Evolutionary conservation across 2,113 vertebrate genomes (phyloP), one percentile per base, ranked within the genome.

Genomic region (Xenopus laevis): DNA sequence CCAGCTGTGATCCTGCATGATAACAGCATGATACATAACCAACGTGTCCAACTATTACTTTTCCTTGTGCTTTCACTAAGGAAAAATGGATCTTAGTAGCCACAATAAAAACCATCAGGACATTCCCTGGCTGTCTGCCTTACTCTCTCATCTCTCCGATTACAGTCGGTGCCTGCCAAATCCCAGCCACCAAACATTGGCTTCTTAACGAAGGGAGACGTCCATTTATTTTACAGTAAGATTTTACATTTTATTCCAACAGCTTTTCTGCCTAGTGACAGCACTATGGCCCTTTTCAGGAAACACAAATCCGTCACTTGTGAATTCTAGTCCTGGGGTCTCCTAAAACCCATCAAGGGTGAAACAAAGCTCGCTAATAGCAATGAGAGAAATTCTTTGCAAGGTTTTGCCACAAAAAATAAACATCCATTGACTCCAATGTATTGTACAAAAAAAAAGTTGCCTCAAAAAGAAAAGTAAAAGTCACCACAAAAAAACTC

Each of bases 111-210:
- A 77, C 30, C 74, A 64, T 47, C 40, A 57, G 59, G 50, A 77
- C 74, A 64, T 76, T 77, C 64, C 66, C 20, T 64, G 74, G 74
- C 74, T 40, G 62, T 23, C 66, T 64, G 58, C 66, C 67, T 74
- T 45, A 12, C 21, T 68, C 21, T 27, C 55, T 76, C 57, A 68
- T 55, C 65, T 60, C 58, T 69, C 59, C 64, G 60, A 40, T 70
- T 77, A 77, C 74, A 63, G 40, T 30, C 55, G 33, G 20, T 70
- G 66, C 12, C 59, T 70, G 74, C 67, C 66, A 77, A 77, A 63
- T 12, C 58, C 47, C 65, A 75, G 65, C 47, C 46, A 68, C 58
- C 45, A 64, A 23, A 46, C 30, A 20, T 16, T 45, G 67, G 18
- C 20, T 64, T 62, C 53, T 27, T 15, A 20, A 59, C 15, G 30